A percentile compares a stretch with the other conserved stretches of the same genome.
These are phyloP conservation scores for Drosophila rufa DNA, from an alignment of 1,140 invertebrate genomes.

Conservation along the genomic window DNA sequence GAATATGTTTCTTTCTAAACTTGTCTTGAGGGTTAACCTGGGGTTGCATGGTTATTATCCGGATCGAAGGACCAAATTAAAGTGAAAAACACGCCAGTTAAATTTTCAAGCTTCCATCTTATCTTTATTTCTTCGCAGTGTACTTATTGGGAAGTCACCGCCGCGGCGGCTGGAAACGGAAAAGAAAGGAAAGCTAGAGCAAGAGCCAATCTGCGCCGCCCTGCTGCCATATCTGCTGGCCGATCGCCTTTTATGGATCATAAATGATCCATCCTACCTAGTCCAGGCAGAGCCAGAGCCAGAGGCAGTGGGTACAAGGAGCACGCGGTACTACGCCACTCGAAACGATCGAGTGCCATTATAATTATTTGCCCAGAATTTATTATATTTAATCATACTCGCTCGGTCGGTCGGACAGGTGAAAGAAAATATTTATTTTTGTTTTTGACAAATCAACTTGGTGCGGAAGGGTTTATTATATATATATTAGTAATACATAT, in stretches of 20 bases:
- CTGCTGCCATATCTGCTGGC: slow-evolving; percentile 9
- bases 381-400: slow-evolving; percentile 63
- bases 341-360: slow-evolving; percentile 58
- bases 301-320: neutral
- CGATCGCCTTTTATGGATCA: slow-evolving; percentile 20
- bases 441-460: slow-evolving; percentile 12
- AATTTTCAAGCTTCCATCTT: too few species aligned
- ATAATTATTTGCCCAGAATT: slow-evolving; percentile 69
- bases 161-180: neutral
- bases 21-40: too few species aligned
- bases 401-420: neutral
- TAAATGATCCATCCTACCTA: slow-evolving; percentile 34
- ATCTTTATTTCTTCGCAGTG: too few species aligned
- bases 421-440: slow-evolving; percentile 18
- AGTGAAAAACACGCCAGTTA: too few species aligned
- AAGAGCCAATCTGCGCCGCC: neutral
- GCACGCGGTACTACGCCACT: slow-evolving; percentile 34
- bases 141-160: too few species aligned
- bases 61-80: too few species aligned
- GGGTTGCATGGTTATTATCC: too few species aligned
- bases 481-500: slow-evolving; percentile 30
- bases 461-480: slow-evolving; percentile 56
- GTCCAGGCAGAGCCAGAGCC: neutral
- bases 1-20: too few species aligned
- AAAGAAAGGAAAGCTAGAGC: slow-evolving; percentile 3